Conservation (phyloP, 2,797 vertebrate species). For the Falco peregrinus region DNA sequence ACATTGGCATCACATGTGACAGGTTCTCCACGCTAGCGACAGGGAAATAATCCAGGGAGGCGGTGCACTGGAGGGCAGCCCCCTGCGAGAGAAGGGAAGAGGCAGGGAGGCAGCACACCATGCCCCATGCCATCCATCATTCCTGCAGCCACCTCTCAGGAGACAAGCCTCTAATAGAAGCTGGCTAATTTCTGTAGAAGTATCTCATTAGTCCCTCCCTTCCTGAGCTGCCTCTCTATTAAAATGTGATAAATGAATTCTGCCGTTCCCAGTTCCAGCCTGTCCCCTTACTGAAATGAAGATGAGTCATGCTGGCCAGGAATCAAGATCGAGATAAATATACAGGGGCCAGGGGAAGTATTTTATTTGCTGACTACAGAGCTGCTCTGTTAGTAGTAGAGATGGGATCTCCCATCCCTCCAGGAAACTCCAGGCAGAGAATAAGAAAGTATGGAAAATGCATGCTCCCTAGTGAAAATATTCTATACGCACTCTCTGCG, state of each 20-base stretch:
- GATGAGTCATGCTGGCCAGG: constrained; percentile 61
- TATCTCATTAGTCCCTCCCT: constrained; percentile 77
- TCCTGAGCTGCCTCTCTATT: constrained; percentile 80
- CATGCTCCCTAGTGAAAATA: background rate
- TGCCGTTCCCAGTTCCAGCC: constrained; percentile 74
- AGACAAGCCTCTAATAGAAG: constrained; percentile 75
- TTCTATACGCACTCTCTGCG: background rate
- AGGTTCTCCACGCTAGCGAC: background rate
- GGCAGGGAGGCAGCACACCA: background rate
- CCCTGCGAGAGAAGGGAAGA: background rate
- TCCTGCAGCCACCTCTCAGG: background rate
- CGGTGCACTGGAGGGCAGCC: background rate
- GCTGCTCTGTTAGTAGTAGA: background rate
- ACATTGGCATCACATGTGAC: background rate
- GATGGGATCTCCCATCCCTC: background rate
- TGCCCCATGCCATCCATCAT: constrained; percentile 33
- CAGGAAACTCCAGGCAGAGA: background rate
- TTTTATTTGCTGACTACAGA: background rate
- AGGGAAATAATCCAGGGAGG: background rate
- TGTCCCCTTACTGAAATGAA: constrained; percentile 76
- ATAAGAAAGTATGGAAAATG: background rate
- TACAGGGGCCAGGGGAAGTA: constrained; percentile 28
- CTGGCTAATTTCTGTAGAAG: constrained; percentile 81
- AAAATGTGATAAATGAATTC: constrained; percentile 84
- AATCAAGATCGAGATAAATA: constrained; percentile 69